These are phyloP conservation scores for Neotoma lepida DNA, from an alignment of 2,113 vertebrate species.

Conservation along the genomic window DNA sequence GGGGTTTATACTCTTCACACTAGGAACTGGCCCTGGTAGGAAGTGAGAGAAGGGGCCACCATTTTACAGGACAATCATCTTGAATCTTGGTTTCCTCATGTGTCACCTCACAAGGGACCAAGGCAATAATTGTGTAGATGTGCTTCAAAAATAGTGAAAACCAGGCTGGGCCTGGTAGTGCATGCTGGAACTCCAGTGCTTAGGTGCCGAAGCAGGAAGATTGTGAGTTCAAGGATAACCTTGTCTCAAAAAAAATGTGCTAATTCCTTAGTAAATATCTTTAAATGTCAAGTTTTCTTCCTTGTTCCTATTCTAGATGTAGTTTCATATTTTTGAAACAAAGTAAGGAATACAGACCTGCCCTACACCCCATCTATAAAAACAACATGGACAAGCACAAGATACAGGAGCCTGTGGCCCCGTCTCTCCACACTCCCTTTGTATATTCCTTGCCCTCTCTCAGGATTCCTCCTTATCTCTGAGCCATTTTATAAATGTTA, in stretches of 20 bases:
- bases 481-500: neutral
- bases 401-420: accelerated
- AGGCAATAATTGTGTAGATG: neutral
- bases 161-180: neutral
- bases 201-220: neutral
- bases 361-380: accelerated
- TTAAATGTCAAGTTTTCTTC: neutral
- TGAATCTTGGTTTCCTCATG: too few relatives aligned
- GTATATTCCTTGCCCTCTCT: too few relatives aligned
- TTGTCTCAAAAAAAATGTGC: too few relatives aligned
- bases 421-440: neutral
- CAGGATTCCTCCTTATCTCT: neutral
- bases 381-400: accelerated
- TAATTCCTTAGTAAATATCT: neutral
- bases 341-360: neutral
- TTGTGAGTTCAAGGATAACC: neutral
- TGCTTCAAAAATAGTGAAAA: neutral
- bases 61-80: neutral
- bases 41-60: neutral
- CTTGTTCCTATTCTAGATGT: neutral
- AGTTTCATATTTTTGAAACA: neutral
- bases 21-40: accelerated
- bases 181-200: accelerated
- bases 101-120: neutral
- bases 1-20: neutral